Base-by-base conservation (phyloP, 2,888 invertebrate species). In the Xestia sexstrigata region DNA sequence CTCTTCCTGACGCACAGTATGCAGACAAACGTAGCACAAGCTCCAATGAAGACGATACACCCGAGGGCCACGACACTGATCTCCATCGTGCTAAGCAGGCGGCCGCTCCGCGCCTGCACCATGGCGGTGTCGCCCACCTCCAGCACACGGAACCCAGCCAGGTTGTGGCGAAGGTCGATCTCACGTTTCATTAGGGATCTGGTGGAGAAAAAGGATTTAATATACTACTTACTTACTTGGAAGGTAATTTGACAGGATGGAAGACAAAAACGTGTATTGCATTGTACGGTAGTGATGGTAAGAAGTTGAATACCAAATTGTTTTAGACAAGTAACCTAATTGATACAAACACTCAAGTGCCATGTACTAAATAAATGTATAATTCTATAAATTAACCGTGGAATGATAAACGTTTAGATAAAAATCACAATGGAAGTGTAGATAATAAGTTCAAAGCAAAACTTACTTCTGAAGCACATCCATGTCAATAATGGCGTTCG, bases 401-500 rank as follows among this genome's bases (percentile, higher is more conserved):
- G 17, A 13, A 26, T 9, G 4, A 20, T 35, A 11, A 17, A 71
- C 62, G 30, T 17, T 35, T 15, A 45, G 11, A 68, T 52, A 17
- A 52, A 52, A 69, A 1, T 13, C 11, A 47, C 45, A 6, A 63
- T 23, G 20, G 15, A 23, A 62, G n/a, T 13, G 11, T 23, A 35
- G 35, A 35, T 35, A 23, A n/a, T 52, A 45, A 55, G 17, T 39
- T 11, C 0, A 39, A 70, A 1, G 26, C 17, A 13, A 23, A 3
- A 95, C 97, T 97, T 96, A 98, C 98, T 97, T 98, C 93, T 98
- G 98, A 49, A 98, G 93, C 9, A 97, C 97, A 78, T 98, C 98
- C 97, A 98, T 98, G 90, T 98, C 98, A 67, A 99, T 97, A 76
- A 99, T 97, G 0, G 98, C 97, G 91, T 99, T 99, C 9, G 98